These are phyloP conservation scores for Actinernus sp. DNA, from an alignment of 92 coral and sea anemone species.

Conservation along the genomic window DNA sequence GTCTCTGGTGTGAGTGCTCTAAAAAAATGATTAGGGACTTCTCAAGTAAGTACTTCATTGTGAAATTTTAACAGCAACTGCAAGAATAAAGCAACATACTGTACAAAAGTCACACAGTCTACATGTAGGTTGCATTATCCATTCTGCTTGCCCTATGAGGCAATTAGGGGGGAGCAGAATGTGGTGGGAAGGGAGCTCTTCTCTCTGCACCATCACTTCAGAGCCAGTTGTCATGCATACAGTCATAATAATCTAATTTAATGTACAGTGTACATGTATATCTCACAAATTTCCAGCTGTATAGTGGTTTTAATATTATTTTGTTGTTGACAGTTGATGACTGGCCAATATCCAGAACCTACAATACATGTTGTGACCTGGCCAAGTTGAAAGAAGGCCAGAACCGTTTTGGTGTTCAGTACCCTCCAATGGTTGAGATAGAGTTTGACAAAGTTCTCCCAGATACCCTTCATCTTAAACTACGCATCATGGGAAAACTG, in stretches of 20 bases:
- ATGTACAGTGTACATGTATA: no score
- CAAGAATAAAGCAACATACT: no score
- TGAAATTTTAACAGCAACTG: no score
- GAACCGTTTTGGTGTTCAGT: constrained; percentile 3
- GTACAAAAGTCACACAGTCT: no score
- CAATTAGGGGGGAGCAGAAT: not conserved
- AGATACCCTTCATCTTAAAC: constrained; percentile 35
- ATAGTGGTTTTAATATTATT: no score
- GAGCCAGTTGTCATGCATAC: no score
- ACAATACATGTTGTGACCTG: constrained; percentile 7
- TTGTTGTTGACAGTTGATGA: constrained; percentile 10
- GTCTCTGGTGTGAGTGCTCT: constrained; percentile 28
- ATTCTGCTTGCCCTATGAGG: not conserved
- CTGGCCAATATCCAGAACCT: constrained; percentile 18
- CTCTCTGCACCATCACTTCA: no score
- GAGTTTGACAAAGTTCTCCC: constrained; percentile 10
- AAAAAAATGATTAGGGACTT: constrained; percentile 28
- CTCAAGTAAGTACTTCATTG: constrained; percentile 21
- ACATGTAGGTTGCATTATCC: no score
- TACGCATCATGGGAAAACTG: no score
- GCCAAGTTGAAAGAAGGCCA: not conserved
- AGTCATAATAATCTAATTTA: no score
- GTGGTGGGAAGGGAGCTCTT: no score
- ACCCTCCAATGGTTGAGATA: not conserved
- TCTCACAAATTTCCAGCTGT: no score